phyloP scores from a whole-genome alignment of 1,140 invertebrate genomes.

The Diabrotica undecimpunctata region DNA sequence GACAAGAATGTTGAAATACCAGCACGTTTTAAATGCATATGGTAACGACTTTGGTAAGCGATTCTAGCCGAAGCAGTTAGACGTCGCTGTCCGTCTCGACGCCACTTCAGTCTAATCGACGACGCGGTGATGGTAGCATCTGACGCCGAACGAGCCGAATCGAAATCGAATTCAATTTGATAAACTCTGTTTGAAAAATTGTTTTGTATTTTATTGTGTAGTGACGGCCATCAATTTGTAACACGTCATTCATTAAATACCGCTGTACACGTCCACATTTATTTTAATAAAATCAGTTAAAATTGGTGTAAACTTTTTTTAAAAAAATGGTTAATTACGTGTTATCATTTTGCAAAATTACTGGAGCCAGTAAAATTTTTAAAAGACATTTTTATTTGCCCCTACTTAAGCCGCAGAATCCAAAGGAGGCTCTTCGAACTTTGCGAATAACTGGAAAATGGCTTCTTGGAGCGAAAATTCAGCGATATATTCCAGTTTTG shows the following conservation, averaged over 20 bases:
- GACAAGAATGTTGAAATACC: slow-evolving; percentile 39
- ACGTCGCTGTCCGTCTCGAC: slow-evolving; percentile 4
- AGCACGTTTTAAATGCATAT: slow-evolving; percentile 31
- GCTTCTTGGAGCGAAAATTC: slow-evolving; percentile 56
- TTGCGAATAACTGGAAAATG: slow-evolving; percentile 76
- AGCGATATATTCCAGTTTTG: slow-evolving; percentile 75
- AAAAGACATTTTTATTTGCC: slow-evolving; percentile 82
- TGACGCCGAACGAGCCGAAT: slow-evolving; percentile 24
- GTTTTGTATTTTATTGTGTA: slow-evolving; percentile 14
- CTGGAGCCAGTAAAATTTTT: slow-evolving; percentile 72
- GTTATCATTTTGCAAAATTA: slow-evolving; percentile 76
- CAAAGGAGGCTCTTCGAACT: slow-evolving; percentile 72
- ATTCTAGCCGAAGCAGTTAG: slow-evolving; percentile 24
- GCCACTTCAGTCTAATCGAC: slow-evolving; percentile 15
- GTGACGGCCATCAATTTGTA: slow-evolving; percentile 9
- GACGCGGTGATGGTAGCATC: slow-evolving; percentile 25
- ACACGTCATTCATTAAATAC: slow-evolving; percentile 4
- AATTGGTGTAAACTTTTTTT: slow-evolving; percentile 11
- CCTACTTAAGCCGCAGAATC: slow-evolving; percentile 73
- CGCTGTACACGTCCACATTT: slow-evolving; percentile 8
- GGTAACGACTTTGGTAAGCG: slow-evolving; percentile 28
- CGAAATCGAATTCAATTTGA: slow-evolving; percentile 16
- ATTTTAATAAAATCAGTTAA: slow-evolving; percentile 10
- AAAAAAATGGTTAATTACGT: slow-evolving; percentile 44
- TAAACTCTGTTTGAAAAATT: not conserved